A percentile compares a stretch with the other conserved stretches of the same genome.
These are phyloP conservation scores for Xiphophorus couchianus DNA, from an alignment of 2,113 vertebrate genomes.

Conservation along the genomic window DNA sequence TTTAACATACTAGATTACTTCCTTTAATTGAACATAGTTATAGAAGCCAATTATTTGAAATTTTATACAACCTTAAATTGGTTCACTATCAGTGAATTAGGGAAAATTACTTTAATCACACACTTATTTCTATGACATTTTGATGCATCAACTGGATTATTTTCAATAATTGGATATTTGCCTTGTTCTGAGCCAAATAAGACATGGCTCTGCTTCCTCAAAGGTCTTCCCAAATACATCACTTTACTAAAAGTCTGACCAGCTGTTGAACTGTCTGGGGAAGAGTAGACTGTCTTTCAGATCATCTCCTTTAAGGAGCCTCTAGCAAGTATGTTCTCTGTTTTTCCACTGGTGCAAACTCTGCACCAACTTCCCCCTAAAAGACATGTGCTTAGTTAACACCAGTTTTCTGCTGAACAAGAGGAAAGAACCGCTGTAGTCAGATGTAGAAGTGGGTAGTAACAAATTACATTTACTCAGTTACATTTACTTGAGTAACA, in stretches of 20 bases:
- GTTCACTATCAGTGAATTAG: neutral
- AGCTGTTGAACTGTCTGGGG: neutral
- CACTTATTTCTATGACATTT: neutral
- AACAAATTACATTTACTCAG: no score
- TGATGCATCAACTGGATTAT: neutral
- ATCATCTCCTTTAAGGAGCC: neutral
- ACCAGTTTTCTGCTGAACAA: neutral
- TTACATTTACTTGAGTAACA: no score
- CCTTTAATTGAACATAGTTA: neutral
- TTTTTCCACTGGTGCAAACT: neutral
- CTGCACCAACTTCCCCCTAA: neutral
- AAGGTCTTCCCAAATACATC: neutral
- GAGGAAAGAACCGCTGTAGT: neutral
- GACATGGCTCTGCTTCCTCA: no score
- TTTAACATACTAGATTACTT: no score
- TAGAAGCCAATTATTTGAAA: neutral
- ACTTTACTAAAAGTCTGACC: neutral
- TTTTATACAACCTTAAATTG: neutral
- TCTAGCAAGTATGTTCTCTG: neutral
- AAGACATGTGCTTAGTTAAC: neutral
- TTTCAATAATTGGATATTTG: neutral
- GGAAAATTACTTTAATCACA: neutral
- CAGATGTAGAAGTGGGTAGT: neutral
- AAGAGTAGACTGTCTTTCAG: neutral
- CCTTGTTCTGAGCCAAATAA: neutral